phyloP scores from a whole-genome alignment of 2,113 vertebrate genomes.

The Sturnus vulgaris region DNA sequence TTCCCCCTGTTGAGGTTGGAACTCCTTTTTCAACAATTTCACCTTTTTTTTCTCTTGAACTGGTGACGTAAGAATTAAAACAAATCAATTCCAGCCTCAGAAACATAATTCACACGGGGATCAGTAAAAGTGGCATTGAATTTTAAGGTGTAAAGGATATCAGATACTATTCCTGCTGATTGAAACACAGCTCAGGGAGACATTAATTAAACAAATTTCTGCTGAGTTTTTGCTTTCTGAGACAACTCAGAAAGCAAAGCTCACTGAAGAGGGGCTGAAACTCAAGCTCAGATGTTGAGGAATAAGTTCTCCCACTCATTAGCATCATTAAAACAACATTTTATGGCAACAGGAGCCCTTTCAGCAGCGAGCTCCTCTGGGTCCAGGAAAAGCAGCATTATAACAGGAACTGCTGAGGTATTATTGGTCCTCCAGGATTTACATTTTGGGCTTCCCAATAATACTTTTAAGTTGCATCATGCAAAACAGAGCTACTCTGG shows the following conservation, averaged over 20 bases:
- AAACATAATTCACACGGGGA: fast-evolving
- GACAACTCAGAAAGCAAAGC: neutral
- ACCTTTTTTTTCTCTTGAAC: neutral
- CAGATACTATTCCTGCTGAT: neutral
- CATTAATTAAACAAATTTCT: neutral
- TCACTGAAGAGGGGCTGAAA: neutral
- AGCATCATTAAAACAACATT: neutral
- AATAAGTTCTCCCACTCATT: neutral
- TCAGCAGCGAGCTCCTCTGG: neutral
- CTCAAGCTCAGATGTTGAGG: neutral
- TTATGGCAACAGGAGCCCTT: neutral
- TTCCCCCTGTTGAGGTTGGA: neutral
- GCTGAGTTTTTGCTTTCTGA: neutral
- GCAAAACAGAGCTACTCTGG: neutral
- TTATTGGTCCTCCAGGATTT: neutral
- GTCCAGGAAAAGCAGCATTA: neutral
- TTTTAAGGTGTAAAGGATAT: neutral
- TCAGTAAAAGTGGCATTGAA: neutral
- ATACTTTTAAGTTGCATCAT: neutral
- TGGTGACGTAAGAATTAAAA: neutral
- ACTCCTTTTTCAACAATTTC: neutral
- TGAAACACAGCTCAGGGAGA: neutral
- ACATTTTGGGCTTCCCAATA: neutral
- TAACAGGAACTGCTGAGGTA: neutral
- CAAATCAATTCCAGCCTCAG: neutral